These are phyloP conservation scores for Caenorhabditis tropicalis DNA, from an alignment of 1,140 invertebrate genomes.

Conservation along the genomic window DNA sequence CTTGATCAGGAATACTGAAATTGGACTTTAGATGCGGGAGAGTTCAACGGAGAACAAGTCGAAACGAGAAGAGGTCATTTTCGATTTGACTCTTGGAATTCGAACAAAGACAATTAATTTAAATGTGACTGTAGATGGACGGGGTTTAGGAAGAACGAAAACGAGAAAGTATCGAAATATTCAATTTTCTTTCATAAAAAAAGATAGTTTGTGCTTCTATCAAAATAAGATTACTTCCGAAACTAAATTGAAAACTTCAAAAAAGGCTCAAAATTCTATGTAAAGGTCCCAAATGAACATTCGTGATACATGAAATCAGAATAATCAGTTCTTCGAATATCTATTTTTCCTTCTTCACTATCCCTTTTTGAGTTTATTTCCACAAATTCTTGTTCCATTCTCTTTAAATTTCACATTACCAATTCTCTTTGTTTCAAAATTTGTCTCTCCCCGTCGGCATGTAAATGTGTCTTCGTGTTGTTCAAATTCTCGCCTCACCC, in stretches of 20 bases:
- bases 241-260: too few relatives aligned
- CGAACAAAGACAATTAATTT: slow-evolving; percentile 35
- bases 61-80: neutral
- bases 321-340: too few relatives aligned
- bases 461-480: slow-evolving; percentile 36
- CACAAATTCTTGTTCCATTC: neutral
- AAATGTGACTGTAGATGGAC: neutral
- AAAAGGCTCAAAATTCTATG: too few relatives aligned
- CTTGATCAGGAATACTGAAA: slow-evolving; percentile 21
- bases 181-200: too few relatives aligned
- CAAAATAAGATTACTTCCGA: too few relatives aligned
- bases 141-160: neutral
- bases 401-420: neutral
- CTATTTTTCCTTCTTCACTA: neutral
- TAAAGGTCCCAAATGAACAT: too few relatives aligned
- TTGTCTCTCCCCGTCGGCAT: neutral
- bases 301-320: too few relatives aligned
- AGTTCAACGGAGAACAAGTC: too few relatives aligned
- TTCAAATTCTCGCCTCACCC: slow-evolving; percentile 37
- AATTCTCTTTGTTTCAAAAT: slow-evolving; percentile 44
- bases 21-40: neutral
- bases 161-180: too few relatives aligned
- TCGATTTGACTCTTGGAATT: too few relatives aligned
- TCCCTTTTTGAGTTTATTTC: neutral
- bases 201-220: too few relatives aligned